Percentiles rank a stretch among this genome's conserved stretches.
These are phyloP conservation scores for Melanotaenia pygmaea DNA, from an alignment of 2,797 vertebrate genomes.

Conservation along the genomic window DNA sequence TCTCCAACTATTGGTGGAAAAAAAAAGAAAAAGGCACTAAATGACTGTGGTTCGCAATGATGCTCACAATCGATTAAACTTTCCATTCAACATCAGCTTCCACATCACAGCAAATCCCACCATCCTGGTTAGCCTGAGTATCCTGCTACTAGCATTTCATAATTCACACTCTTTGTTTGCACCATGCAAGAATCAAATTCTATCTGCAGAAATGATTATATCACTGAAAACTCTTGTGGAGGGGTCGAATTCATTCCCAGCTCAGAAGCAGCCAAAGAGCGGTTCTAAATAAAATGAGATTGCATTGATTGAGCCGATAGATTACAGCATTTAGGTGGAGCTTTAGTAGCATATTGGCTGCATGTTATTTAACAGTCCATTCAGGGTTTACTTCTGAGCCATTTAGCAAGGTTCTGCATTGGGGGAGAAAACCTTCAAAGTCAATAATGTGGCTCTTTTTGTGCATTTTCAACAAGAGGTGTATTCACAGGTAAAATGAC, in stretches of 20 bases:
- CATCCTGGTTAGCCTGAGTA: conserved; percentile 1
- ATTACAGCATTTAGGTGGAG: conserved; percentile 56
- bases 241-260: conserved; percentile 35
- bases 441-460: conserved; percentile 16
- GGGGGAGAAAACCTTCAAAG: conserved; percentile 30
- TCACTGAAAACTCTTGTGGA: conserved; percentile 53
- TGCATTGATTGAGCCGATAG: conserved; percentile 62
- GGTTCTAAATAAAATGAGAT: conserved; percentile 56
- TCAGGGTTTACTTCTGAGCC: conserved; percentile 45
- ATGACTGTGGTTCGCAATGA: conserved; percentile 58
- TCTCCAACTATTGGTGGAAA: conserved; percentile 66
- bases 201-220: conserved; percentile 55
- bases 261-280: conserved; percentile 31
- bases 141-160: not conserved
- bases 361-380: conserved; percentile 49
- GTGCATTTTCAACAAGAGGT: conserved; percentile 8
- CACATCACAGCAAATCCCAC: conserved; percentile 56
- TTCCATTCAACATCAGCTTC: conserved; percentile 66
- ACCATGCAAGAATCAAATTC: conserved; percentile 29
- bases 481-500: not conserved
- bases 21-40: conserved; percentile 57
- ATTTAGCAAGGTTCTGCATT: conserved; percentile 44
- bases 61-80: conserved; percentile 73
- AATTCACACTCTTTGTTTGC: conserved; percentile 21
- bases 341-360: conserved; percentile 42